Base-by-base conservation (phyloP, 2,797 vertebrate species). In the Onychomys torridus region DNA sequence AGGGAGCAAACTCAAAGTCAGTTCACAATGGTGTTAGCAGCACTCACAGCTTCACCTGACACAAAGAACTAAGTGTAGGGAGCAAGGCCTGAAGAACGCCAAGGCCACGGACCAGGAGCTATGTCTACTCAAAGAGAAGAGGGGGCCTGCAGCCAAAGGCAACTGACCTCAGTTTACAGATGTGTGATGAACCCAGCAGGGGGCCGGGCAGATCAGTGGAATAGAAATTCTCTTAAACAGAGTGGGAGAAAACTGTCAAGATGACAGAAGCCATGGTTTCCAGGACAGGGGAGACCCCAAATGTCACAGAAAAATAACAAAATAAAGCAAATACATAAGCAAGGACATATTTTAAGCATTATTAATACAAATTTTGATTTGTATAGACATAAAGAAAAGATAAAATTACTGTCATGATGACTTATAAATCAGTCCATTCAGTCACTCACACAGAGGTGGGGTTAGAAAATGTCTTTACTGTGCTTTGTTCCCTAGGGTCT, bases 311-410 rank as follows among this genome's bases (percentile, higher is more conserved):
- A 40, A 89, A 91, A 59, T 77, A 76, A 83, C 59, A 93, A 77
- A 82, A 81, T 43, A 92, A 95, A 67, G 19, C 55, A 83, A 92
- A 12, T 59, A 57, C 37, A 69, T 78, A 89, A 95, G 59, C 4
- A 71, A 81, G 78, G 2, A 32, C 4, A 75, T 12, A 61, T 10
- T 86, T 82, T 88, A 34, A 77, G 89, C 14, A 71, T 67, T 37
- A 71, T 61, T 43, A 89, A 84, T 73, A 95, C 84, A 87, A 88
- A 67, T 61, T 77, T 90, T 81, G 6, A 85, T 95, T 88, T 95
- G 29, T 90, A 71, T 4, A 67, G 52, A 34, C 67, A 69, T 85
- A 29, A 52, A 86, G 40, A 61, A 2, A 78, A 61, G 95, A 92
- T 92, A 29, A 96, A 89, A 86, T 57, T 19, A 13, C 77, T 71